Conservation (phyloP, 2,888 invertebrate genomes). For the Harmothoe impar region DNA sequence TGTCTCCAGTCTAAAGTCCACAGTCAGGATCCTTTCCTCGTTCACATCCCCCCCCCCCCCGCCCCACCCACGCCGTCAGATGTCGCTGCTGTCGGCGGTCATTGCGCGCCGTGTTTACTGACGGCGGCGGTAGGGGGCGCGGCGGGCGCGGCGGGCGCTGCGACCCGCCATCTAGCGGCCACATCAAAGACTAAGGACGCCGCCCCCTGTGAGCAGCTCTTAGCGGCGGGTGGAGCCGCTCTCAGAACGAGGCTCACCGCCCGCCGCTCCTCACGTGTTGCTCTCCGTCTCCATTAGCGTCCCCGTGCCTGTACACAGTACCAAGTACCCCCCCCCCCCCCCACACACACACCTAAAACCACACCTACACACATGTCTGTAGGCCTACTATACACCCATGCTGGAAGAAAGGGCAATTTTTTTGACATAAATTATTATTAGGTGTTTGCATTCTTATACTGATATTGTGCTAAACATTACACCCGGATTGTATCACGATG, state of each 20-base stretch:
- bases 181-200: background rate
- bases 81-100: background rate
- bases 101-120: conserved; percentile 4
- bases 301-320: background rate
- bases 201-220: background rate
- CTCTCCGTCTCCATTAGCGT: conserved; percentile 16
- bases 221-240: background rate
- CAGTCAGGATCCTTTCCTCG: no score
- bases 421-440: no score
- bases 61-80: background rate
- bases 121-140: conserved; percentile 26
- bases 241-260: no score
- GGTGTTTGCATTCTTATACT: no score
- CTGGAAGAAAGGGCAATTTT: no score
- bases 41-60: background rate
- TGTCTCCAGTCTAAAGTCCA: no score
- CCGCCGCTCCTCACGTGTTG: background rate
- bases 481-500: no score
- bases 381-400: no score
- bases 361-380: no score
- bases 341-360: no score
- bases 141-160: no score
- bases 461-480: no score
- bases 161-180: background rate
- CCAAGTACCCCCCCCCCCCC: background rate